Evolutionary conservation across 2,797 vertebrate genomes (phyloP), one percentile per base, ranked within the genome.

Genomic region (Xiphorhynchus erythropygius): DNA sequence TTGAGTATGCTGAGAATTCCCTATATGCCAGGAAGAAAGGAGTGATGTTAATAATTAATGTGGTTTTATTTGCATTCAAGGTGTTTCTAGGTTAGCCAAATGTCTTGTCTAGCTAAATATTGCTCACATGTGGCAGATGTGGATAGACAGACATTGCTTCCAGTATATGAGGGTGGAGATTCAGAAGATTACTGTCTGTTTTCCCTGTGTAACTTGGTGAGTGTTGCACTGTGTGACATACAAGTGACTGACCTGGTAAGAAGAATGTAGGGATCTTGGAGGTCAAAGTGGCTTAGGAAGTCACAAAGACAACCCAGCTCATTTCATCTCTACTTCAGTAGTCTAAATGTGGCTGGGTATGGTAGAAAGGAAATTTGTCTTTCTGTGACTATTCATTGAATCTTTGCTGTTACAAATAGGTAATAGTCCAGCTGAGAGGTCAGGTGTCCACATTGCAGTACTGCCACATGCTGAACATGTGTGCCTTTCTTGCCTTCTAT

Each of bases 381-480:
- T 70, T 89, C 35, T 79, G 49, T 77, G 52, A 55, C 42, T 65
- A 10, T 33, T 65, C 42, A 33, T 18, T 13, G 42, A 67, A 1
- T 56, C 60, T 67, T 55, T 74, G 70, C 39, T 87, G 75, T 84
- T 89, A 87, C 44, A 83, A 89, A 85, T 18, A 42, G n/a, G 10
- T 89, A 37, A 39, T 78, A 60, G 16, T 44, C 25, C 35, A 87
- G n/a, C 42, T 90, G 90, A 73, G 44, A 2, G 0, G 9, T 41
- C 74, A 90, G 70, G 21, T 87, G 59, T 67, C 78, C 25, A 3
- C 10, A 10, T 1, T 84, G 33, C 37, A 39, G 25, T 47, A 37
- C 11, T 8, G 10, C 47, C 44, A 63, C 0, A 0, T 77, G 76
- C 47, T 92, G 55, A 56, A 39, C 56, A 63, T 0, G 0, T 62